Conservation (phyloP, 2,888 invertebrate species). For the Drosophila falleni region DNA sequence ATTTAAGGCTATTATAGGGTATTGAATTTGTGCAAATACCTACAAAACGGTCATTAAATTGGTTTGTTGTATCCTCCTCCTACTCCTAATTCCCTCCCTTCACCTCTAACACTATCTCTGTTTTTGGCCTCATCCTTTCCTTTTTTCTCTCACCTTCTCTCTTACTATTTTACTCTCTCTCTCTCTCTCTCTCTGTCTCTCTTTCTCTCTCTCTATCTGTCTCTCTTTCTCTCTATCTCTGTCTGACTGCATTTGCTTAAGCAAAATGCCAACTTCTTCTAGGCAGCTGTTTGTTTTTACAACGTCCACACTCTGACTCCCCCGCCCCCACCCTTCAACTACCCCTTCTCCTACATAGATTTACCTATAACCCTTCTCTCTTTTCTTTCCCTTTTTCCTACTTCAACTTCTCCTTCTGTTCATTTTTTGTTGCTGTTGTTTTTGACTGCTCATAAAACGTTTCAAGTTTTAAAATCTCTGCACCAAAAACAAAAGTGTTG, state of each 20-base stretch:
- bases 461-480: slow-evolving; percentile 71
- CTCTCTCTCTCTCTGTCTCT: background rate
- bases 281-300: slow-evolving; percentile 74
- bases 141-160: background rate
- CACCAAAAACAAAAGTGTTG: slow-evolving; percentile 60
- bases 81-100: background rate
- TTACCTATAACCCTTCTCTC: background rate
- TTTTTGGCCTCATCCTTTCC: background rate
- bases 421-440: slow-evolving; percentile 33
- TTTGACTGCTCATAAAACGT: slow-evolving; percentile 58
- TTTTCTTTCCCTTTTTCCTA: background rate
- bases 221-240: background rate
- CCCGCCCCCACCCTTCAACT: background rate
- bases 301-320: background rate
- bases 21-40: slow-evolving; percentile 28
- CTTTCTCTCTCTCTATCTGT: background rate
- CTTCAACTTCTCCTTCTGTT: background rate
- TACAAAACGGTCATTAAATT: slow-evolving; percentile 45
- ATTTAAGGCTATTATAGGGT: slow-evolving; percentile 18
- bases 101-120: background rate
- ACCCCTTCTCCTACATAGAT: background rate
- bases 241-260: slow-evolving; percentile 68
- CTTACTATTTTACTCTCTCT: background rate
- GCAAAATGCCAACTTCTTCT: slow-evolving; percentile 65
- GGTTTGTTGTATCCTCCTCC: slow-evolving; percentile 7